Conservation (phyloP, 1,140 invertebrate species). For the Zaprionus kolodkinae region DNA sequence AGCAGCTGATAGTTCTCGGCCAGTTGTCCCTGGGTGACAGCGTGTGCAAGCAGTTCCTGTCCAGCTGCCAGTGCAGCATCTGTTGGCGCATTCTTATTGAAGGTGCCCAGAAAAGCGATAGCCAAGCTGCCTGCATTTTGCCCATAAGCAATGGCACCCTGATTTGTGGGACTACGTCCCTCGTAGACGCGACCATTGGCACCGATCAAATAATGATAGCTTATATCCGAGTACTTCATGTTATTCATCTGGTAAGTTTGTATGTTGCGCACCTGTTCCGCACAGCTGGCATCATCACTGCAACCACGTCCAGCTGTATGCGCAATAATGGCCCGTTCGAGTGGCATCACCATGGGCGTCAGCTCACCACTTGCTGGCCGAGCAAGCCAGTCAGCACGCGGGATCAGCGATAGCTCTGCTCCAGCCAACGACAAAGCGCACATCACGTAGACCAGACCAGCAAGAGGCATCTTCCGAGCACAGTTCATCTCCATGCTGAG, state of each 20-base stretch:
- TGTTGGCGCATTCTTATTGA: conserved; percentile 82
- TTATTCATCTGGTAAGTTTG: conserved; percentile 86
- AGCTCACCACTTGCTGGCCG: conserved; percentile 84
- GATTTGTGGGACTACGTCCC: conserved; percentile 86
- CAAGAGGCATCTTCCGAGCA: conserved; percentile 8
- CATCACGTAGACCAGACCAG: not conserved
- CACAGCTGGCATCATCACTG: conserved; percentile 80
- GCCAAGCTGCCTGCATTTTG: conserved; percentile 87
- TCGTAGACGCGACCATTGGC: conserved; percentile 88
- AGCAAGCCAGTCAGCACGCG: conserved; percentile 86
- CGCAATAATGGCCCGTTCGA: conserved; percentile 85
- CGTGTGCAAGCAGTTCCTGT: conserved; percentile 86
- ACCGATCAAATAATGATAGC: conserved; percentile 88
- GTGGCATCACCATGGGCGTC: conserved; percentile 83
- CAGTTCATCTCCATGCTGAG: conserved; percentile 43
- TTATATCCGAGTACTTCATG: conserved; percentile 85
- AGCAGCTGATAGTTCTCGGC: conserved; percentile 86
- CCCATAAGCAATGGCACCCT: conserved; percentile 86
- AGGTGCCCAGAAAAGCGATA: conserved; percentile 86
- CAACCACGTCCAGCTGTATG: conserved; percentile 85
- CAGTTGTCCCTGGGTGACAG: conserved; percentile 85
- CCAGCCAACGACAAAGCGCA: conserved; percentile 9
- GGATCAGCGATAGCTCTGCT: conserved; percentile 58
- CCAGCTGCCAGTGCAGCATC: conserved; percentile 86
- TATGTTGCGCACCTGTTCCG: conserved; percentile 84